Evolutionary conservation across 2,888 invertebrate genomes (phyloP).

Genomic region (Mimachlamys varia): DNA sequence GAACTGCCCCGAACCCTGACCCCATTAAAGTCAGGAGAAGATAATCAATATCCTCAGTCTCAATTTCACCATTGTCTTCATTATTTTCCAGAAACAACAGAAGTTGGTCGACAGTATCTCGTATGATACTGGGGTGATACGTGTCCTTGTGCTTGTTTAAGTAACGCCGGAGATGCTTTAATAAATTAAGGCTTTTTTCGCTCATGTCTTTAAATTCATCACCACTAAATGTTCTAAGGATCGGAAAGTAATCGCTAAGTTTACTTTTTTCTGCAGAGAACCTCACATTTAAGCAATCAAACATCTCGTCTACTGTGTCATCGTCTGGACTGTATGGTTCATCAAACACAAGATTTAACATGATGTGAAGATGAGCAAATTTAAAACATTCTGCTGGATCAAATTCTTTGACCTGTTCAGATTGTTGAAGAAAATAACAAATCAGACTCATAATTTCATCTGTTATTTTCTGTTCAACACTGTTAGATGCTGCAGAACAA

Average conservation of each 20-base stretch:
- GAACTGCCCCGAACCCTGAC: conserved; percentile 64
- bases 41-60: conserved; percentile 67
- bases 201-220: conserved; percentile 54
- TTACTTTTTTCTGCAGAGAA: conserved; percentile 44
- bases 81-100: conserved; percentile 69
- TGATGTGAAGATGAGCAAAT: conserved; percentile 67
- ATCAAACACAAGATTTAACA: conserved; percentile 66
- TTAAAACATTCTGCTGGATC: conserved; percentile 62
- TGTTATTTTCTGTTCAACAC: conserved; percentile 63
- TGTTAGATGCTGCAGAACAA: conserved; percentile 54
- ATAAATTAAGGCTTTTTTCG: conserved; percentile 59
- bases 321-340: conserved; percentile 65
- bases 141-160: conserved; percentile 74
- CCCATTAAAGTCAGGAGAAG: conserved; percentile 68
- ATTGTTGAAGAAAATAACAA: conserved; percentile 56
- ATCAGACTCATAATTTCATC: conserved; percentile 63
- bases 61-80: conserved; percentile 66
- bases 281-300: conserved; percentile 44
- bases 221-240: conserved; percentile 49
- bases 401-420: conserved; percentile 53
- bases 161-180: conserved; percentile 64
- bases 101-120: conserved; percentile 71
- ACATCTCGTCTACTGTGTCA: conserved; percentile 64
- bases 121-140: conserved; percentile 65
- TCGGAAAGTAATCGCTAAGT: conserved; percentile 56